These are phyloP conservation scores for Brachionus sp. DNA, from an alignment of 1,140 invertebrate species.

Conservation along the genomic window DNA sequence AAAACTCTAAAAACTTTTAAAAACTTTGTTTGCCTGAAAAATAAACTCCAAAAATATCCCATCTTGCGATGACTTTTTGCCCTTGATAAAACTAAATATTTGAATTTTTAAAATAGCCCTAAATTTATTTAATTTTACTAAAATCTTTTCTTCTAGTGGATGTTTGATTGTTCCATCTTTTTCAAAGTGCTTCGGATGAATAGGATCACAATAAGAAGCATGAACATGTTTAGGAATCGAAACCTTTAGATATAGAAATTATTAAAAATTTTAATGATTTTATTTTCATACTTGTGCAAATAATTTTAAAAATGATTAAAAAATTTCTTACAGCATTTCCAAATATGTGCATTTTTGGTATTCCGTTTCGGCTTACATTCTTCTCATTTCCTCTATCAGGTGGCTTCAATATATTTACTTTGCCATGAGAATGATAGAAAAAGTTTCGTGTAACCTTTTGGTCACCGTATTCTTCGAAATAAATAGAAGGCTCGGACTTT, in stretches of 20 bases:
- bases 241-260: neutral
- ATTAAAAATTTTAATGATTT: neutral
- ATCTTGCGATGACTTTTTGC: slow-evolving; percentile 1
- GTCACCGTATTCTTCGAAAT: slow-evolving; percentile 11
- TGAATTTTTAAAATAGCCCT: neutral
- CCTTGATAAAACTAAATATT: slow-evolving; percentile 30
- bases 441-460: neutral
- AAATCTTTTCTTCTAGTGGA: neutral
- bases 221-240: slow-evolving; percentile 5
- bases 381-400: neutral
- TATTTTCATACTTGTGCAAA: too few relatives aligned
- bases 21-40: slow-evolving; percentile 42
- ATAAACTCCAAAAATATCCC: slow-evolving; percentile 38
- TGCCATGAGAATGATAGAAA: slow-evolving; percentile 25
- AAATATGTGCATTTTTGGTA: neutral
- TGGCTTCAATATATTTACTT: neutral
- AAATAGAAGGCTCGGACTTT: neutral
- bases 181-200: neutral
- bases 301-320: too few relatives aligned
- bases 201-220: slow-evolving; percentile 22
- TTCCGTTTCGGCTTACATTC: neutral
- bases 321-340: slow-evolving; percentile 30
- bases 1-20: too few relatives aligned
- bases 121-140: neutral
- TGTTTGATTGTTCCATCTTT: slow-evolving; percentile 14